phyloP scores from a whole-genome alignment of 2,797 vertebrate genomes.

The Argya squamiceps region DNA sequence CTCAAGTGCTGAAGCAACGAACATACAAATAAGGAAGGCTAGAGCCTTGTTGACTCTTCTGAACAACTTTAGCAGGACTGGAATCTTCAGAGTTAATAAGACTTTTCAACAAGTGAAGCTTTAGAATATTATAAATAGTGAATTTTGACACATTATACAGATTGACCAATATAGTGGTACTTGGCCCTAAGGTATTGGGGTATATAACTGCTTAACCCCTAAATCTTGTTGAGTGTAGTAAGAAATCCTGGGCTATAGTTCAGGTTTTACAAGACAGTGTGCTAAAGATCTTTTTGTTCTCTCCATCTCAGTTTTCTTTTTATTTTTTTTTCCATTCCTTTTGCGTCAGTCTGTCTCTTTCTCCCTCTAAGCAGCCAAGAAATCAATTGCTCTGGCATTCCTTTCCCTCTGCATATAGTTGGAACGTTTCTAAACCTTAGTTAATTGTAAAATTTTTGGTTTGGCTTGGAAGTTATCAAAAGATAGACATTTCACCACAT shows the following conservation, averaged over 20 bases:
- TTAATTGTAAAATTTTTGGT: not conserved
- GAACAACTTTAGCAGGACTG: not conserved
- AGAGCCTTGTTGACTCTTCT: not conserved
- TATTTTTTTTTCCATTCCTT: not conserved
- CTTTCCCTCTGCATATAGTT: not conserved
- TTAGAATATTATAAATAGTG: not conserved
- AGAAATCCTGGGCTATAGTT: not conserved
- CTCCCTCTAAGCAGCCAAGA: not conserved
- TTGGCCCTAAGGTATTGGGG: not conserved
- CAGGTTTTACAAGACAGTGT: not conserved
- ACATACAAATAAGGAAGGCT: not conserved
- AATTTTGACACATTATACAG: not conserved
- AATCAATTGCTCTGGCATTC: conserved; percentile 9
- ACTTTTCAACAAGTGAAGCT: not conserved
- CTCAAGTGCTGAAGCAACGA: not conserved
- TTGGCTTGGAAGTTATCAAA: conserved; percentile 3
- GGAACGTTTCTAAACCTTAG: conserved; percentile 3
- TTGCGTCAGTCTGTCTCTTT: not conserved
- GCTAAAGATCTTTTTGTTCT: not conserved
- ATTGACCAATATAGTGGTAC: not conserved
- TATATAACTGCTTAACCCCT: not conserved
- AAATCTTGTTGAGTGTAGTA: not conserved
- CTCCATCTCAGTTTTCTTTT: not conserved
- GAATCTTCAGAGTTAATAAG: not conserved
- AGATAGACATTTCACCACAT: conserved; percentile 1